Conservation (phyloP, 2,113 vertebrate genomes). For the Hepsetus odoe region DNA sequence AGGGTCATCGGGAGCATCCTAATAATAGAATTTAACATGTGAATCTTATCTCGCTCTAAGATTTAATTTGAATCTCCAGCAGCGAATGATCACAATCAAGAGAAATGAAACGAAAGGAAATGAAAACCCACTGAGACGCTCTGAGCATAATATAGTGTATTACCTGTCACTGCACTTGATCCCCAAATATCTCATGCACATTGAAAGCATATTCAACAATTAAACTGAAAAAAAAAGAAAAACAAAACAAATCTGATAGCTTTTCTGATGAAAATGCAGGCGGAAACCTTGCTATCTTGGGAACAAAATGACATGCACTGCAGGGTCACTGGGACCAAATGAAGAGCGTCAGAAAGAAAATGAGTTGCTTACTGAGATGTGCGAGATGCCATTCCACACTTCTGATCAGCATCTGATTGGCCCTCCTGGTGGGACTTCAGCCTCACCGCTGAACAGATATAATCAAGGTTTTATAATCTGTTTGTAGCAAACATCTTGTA, state of each 20-base stretch:
- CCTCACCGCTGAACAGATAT: slow-evolving; percentile 8
- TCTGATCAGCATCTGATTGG: slow-evolving; percentile 21
- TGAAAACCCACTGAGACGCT: neutral
- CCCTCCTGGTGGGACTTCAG: neutral
- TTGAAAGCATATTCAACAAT: neutral
- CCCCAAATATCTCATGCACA: neutral
- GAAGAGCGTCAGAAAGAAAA: slow-evolving; percentile 43
- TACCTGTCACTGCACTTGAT: neutral
- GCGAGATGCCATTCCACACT: slow-evolving; percentile 1
- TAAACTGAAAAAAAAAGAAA: neutral
- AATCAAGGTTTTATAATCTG: slow-evolving; percentile 26
- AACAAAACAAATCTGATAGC: neutral
- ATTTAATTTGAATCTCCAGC: slow-evolving; percentile 13
- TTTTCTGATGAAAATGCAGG: neutral
- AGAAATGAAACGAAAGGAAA: neutral
- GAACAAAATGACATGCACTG: slow-evolving; percentile 19
- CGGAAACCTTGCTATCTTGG: neutral
- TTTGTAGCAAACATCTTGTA: slow-evolving; percentile 8
- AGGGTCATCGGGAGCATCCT: neutral
- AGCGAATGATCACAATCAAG: slow-evolving; percentile 6
- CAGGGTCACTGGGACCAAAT: slow-evolving; percentile 38
- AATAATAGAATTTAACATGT: slow-evolving; percentile 1
- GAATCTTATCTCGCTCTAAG: neutral
- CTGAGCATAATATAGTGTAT: neutral
- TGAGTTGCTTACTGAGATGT: slow-evolving; percentile 42